Conservation (phyloP, 2,797 vertebrate species). For the Coregonus suidteri region DNA sequence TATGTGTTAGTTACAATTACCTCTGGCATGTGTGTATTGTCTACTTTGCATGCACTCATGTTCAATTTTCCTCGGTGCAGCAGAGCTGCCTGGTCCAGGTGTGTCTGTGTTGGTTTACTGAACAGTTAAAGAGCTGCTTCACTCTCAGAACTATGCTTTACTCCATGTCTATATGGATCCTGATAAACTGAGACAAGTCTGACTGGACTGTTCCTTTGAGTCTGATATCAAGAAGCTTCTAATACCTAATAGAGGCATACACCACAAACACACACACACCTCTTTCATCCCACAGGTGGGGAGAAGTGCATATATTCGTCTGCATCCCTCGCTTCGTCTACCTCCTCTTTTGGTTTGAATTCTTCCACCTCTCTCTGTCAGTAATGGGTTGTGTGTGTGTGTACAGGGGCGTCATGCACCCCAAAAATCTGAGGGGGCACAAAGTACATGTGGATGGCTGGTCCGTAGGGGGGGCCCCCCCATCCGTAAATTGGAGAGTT, state of each 20-base stretch:
- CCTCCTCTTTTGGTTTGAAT: background rate
- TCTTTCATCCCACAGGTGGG: no score
- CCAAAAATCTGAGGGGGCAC: no score
- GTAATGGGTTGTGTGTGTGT: background rate
- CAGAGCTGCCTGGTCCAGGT: no score
- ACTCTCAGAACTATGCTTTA: background rate
- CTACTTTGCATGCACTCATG: background rate
- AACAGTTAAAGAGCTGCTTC: background rate
- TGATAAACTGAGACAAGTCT: background rate
- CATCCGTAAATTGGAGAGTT: no score
- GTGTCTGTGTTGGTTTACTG: background rate
- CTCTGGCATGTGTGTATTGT: background rate
- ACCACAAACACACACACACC: no score
- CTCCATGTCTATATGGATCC: background rate
- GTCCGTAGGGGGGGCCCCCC: no score
- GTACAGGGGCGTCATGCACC: no score
- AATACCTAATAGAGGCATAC: background rate
- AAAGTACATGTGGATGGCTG: no score
- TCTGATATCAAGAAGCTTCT: background rate
- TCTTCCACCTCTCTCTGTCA: background rate
- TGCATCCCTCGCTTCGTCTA: background rate
- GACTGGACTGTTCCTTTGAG: background rate
- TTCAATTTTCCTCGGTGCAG: background rate
- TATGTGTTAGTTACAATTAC: conserved; percentile 1
- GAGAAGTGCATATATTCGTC: background rate